Percentiles rank a stretch among this genome's conserved stretches.
phyloP scores from a whole-genome alignment of 2,888 invertebrate genomes.

The Drosophila nr. perissopoda region DNA sequence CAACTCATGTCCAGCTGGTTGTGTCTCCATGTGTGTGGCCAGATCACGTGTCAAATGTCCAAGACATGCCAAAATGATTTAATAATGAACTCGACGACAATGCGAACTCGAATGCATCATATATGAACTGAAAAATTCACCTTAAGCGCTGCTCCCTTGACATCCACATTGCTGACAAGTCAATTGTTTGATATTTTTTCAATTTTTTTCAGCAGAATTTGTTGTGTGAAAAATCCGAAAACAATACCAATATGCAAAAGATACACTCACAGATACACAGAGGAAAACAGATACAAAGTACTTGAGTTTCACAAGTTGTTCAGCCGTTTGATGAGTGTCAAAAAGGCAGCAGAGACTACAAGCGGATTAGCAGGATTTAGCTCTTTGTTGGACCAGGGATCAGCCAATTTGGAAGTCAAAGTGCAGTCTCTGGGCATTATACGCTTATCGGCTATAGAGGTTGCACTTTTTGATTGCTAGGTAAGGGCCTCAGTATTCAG shows the following conservation, averaged over 20 bases:
- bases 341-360: conserved; percentile 71
- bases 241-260: conserved; percentile 68
- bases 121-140: conserved; percentile 53
- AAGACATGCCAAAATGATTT: conserved; percentile 60
- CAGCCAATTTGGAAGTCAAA: conserved; percentile 79
- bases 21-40: conserved; percentile 63
- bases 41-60: conserved; percentile 68
- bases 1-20: conserved; percentile 73
- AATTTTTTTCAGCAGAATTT: conserved; percentile 61
- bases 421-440: conserved; percentile 69
- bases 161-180: conserved; percentile 70
- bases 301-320: conserved; percentile 62
- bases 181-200: conserved; percentile 62
- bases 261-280: conserved; percentile 35
- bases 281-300: conserved; percentile 25
- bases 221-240: conserved; percentile 47
- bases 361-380: conserved; percentile 76
- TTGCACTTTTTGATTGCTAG: conserved; percentile 56
- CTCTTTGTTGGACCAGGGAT: conserved; percentile 63
- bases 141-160: conserved; percentile 67
- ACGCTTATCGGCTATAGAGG: conserved; percentile 62
- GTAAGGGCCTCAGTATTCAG: conserved; percentile 5
- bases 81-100: conserved; percentile 75
- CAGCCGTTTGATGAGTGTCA: conserved; percentile 75
- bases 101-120: conserved; percentile 44